phyloP scores from a whole-genome alignment of 2,113 vertebrate species.

The Xenopus laevis region DNA sequence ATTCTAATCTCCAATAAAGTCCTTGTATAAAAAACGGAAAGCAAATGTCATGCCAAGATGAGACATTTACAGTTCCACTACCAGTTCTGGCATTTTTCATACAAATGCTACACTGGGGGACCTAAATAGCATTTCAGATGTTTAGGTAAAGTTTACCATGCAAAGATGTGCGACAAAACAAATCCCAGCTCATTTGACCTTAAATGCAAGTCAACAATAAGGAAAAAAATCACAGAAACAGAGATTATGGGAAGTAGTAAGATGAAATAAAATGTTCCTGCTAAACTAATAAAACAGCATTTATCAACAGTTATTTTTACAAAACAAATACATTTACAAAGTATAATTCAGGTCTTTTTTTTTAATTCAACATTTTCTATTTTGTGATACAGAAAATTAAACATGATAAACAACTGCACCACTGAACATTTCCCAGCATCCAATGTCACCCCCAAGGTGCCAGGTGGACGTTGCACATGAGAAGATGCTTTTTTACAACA shows the following conservation, averaged over 20 bases:
- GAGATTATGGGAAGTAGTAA: conserved; percentile 2
- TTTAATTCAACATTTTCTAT: too few relatives aligned
- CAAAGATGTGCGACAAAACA: conserved; percentile 56
- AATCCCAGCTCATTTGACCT: conserved; percentile 49
- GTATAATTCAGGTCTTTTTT: too few relatives aligned
- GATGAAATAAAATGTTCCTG: neutral
- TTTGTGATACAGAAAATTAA: too few relatives aligned
- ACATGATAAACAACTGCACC: too few relatives aligned
- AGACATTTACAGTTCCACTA: conserved; percentile 57
- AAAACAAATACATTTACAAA: too few relatives aligned
- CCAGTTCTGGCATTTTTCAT: conserved; percentile 52
- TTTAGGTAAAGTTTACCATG: conserved; percentile 57
- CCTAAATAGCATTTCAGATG: conserved; percentile 60
- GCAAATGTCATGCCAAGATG: conserved; percentile 57
- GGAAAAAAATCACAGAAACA: neutral
- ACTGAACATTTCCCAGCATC: too few relatives aligned
- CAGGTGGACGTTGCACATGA: too few relatives aligned
- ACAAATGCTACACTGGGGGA: conserved; percentile 52
- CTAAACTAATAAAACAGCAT: too few relatives aligned
- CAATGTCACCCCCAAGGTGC: too few relatives aligned
- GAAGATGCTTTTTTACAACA: too few relatives aligned
- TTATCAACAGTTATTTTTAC: too few relatives aligned
- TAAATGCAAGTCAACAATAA: conserved; percentile 47
- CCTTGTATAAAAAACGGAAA: conserved; percentile 59
- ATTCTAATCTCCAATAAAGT: conserved; percentile 54